Evolutionary conservation across 2,888 invertebrate genomes (phyloP).

Genomic region (Pyrrhia umbra): DNA sequence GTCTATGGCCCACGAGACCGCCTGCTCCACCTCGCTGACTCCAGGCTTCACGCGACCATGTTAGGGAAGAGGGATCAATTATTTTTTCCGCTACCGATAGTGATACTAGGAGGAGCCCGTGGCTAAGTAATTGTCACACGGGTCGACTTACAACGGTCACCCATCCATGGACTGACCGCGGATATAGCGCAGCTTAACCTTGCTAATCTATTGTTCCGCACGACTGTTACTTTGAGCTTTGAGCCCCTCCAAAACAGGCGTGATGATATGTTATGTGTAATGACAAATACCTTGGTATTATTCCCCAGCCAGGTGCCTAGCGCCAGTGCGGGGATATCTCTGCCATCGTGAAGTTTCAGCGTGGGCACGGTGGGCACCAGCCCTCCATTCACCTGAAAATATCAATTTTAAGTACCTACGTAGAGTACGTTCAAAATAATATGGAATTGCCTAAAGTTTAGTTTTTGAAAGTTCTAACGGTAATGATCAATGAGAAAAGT

Average conservation of each 20-base stretch:
- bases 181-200: too few relatives aligned
- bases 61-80: not conserved
- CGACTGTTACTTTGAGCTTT: too few relatives aligned
- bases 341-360: constrained; percentile 89
- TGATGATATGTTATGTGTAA: not conserved
- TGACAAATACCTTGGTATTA: constrained; percentile 65
- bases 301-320: constrained; percentile 91
- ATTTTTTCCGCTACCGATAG: constrained; percentile 2
- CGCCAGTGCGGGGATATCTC: constrained; percentile 90
- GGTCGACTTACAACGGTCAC: too few relatives aligned
- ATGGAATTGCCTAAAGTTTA: too few relatives aligned
- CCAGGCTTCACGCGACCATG: constrained; percentile 70
- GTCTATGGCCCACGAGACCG: constrained; percentile 89
- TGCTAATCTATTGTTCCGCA: too few relatives aligned
- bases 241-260: too few relatives aligned
- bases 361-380: constrained; percentile 56
- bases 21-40: constrained; percentile 77
- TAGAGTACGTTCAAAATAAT: too few relatives aligned
- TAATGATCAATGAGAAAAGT: too few relatives aligned
- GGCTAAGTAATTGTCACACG: not conserved
- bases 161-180: too few relatives aligned
- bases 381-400: constrained; percentile 34
- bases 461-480: too few relatives aligned
- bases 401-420: not conserved
- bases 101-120: not conserved